A percentile compares a stretch with the other conserved stretches of the same genome.
phyloP scores from a whole-genome alignment of 37 sponge, comb jelly and placozoan genomes.

The Petrosia ficiformis region DNA sequence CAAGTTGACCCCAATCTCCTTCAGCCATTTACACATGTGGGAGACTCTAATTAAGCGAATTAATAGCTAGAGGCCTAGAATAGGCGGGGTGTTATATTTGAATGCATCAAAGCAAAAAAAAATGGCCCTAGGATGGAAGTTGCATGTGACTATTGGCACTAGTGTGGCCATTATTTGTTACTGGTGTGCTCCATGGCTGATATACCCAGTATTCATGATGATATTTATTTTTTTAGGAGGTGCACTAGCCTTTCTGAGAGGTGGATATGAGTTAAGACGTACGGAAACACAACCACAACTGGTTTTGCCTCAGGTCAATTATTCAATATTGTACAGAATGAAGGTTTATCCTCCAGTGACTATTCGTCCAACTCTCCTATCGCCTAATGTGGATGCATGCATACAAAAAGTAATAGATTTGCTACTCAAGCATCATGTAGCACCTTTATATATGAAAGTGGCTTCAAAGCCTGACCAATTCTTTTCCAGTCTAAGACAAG shows the following conservation, averaged over 20 bases:
- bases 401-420: slow-evolving; percentile 45
- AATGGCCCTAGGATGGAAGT: not conserved
- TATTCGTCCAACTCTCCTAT: slow-evolving; percentile 20
- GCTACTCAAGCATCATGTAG: slow-evolving; percentile 34
- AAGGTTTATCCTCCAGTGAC: slow-evolving; percentile 38
- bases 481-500: slow-evolving; percentile 52
- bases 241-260: slow-evolving; percentile 28
- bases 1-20: not conserved
- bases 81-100: not conserved
- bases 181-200: slow-evolving; percentile 19
- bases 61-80: not conserved
- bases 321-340: slow-evolving; percentile 9
- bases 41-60: not conserved
- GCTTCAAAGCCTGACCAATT: slow-evolving; percentile 36
- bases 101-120: too few relatives aligned
- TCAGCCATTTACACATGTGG: not conserved
- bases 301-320: not conserved
- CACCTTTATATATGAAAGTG: slow-evolving; percentile 41
- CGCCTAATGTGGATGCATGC: slow-evolving; percentile 24
- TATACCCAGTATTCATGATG: slow-evolving; percentile 33
- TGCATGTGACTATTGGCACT: not conserved
- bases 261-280: slow-evolving; percentile 37
- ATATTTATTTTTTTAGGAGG: slow-evolving; percentile 15
- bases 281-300: slow-evolving; percentile 33
- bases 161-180: too few relatives aligned